Conservation (phyloP, 1,140 invertebrate genomes). For the Atta colombica region DNA sequence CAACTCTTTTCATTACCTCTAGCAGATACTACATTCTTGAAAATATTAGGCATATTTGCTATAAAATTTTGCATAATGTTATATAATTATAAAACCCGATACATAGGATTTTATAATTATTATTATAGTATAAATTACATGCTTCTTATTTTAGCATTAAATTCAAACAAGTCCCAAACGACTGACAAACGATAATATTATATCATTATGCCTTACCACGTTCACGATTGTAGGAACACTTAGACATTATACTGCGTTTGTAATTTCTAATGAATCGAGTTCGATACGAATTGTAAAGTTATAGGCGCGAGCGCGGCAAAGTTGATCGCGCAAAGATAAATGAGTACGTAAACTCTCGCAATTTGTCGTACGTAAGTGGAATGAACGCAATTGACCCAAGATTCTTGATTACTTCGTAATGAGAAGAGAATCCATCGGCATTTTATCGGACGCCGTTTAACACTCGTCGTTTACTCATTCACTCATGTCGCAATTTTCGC, state of each 20-base stretch:
- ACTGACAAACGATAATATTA: conserved; percentile 20
- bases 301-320: conserved; percentile 29
- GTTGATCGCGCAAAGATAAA: conserved; percentile 28
- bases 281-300: conserved; percentile 15
- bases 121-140: no score
- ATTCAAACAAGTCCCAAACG: background rate
- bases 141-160: background rate
- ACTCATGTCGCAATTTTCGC: conserved; percentile 20
- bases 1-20: background rate
- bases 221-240: background rate
- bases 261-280: conserved; percentile 42
- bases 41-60: background rate
- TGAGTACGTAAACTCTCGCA: conserved; percentile 9
- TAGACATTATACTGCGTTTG: conserved; percentile 26
- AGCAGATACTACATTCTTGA: background rate
- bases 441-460: conserved; percentile 39
- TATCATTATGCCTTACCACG: background rate
- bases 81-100: background rate
- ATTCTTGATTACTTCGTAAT: conserved; percentile 51
- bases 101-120: no score
- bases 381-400: conserved; percentile 50
- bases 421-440: conserved; percentile 37
- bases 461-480: background rate
- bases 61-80: background rate
- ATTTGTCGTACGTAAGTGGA: conserved; percentile 49